phyloP scores from a whole-genome alignment of 2,797 vertebrate species.

The Otus scops region DNA sequence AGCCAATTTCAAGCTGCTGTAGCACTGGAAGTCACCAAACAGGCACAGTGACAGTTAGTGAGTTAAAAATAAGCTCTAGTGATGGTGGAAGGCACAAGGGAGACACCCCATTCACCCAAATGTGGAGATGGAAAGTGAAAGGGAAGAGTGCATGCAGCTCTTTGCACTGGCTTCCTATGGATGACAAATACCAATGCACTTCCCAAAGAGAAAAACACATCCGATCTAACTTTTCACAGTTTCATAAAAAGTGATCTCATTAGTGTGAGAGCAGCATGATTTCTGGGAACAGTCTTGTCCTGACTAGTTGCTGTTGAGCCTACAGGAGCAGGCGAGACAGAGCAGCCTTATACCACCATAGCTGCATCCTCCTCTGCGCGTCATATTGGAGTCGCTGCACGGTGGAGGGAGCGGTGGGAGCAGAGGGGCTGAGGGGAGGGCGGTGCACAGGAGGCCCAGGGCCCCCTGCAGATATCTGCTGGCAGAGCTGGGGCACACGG shows the following conservation, averaged over 20 bases:
- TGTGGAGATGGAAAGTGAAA: not conserved
- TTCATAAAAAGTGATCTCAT: not conserved
- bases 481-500: not conserved
- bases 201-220: not conserved
- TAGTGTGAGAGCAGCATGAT: not conserved
- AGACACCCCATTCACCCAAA: not conserved
- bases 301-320: not conserved
- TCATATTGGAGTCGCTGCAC: fast-evolving
- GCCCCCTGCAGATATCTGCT: not conserved
- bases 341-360: not conserved
- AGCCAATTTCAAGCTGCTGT: not conserved
- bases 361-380: fast-evolving
- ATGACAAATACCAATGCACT: not conserved
- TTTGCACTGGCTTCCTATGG: not conserved
- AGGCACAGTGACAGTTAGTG: not conserved
- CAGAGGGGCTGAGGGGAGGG: not conserved
- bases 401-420: not conserved
- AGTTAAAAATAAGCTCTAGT: conserved; percentile 1
- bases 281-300: not conserved
- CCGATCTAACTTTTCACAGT: conserved; percentile 16
- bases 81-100: not conserved
- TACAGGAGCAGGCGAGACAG: not conserved
- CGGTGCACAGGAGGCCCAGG: not conserved
- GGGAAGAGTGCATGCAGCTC: not conserved
- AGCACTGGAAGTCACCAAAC: not conserved